Evolutionary conservation across 2,888 invertebrate genomes (phyloP), one percentile per base, ranked within the genome.

Genomic region (Imbricaverruca yamaguchii): DNA sequence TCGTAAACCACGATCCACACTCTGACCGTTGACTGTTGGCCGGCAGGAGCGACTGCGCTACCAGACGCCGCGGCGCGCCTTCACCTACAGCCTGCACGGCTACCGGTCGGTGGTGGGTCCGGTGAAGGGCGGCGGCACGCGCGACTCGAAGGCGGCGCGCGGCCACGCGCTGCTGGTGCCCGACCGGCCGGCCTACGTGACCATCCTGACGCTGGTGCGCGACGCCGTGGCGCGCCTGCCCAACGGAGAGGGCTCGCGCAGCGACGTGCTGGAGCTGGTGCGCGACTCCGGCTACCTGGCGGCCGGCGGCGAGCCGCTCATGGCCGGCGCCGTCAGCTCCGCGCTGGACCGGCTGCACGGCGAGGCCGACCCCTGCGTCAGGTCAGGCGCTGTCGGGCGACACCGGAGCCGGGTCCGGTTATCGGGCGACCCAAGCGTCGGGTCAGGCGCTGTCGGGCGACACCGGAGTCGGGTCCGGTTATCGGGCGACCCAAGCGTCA

Each of bases 191-290:
- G 93, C 96, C 77, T 96, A 93, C 87, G 96, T 97, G 53, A 94
- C 95, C 63, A 94, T 97, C 85, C 88, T 95, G 59, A 94, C 96
- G 10, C 89, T 97, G 77, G 95, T 97, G n/a, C 90, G 97, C 63
- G 97, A 97, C 89, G 95, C 97, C 0, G 93, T 96, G 0, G 96
- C 97, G 0, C 90, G 97, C 39, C 89, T 97, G 84, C 97, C 97
- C 0, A 97, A 97, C 87, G 97, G 97, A 0, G 96, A 97, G 89
- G 97, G 96, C 21, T 95, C 96, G 0, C 89, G 96, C 2, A 93
- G 94, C 1, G 96, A 97, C 86, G 95, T 97, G 81, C 94, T 96
- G 85, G 95, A 95, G 85, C 89, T 97, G 83, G 89, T 97, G 81
- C 93, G 92, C 84, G 93, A 93, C 85, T 93, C 93, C 0, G 92